phyloP scores from a whole-genome alignment of 2,888 invertebrate genomes.

The Ormia ochracea region DNA sequence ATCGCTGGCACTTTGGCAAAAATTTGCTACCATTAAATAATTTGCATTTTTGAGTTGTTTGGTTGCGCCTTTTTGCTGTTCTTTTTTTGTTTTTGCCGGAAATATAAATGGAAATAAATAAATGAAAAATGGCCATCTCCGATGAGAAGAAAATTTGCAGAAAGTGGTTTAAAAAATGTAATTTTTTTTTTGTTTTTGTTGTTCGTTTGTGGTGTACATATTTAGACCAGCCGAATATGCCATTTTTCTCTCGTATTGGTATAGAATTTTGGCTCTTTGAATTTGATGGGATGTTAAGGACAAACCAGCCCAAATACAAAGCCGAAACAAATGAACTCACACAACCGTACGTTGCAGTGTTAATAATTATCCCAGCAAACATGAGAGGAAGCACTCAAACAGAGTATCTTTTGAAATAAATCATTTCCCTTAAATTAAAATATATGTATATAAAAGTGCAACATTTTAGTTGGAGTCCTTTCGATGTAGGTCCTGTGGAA shows the following conservation, averaged over 20 bases:
- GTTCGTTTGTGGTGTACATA: not conserved
- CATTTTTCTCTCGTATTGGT: not conserved
- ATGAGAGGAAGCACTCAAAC: not conserved
- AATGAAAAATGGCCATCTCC: not conserved
- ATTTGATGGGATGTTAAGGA: too few species aligned
- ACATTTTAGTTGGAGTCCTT: too few species aligned
- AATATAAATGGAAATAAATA: not conserved
- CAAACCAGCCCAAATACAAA: too few species aligned
- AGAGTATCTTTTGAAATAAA: not conserved
- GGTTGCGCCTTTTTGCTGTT: not conserved
- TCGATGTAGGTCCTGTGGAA: too few species aligned
- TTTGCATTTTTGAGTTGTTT: constrained; percentile 44
- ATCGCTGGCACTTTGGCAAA: constrained; percentile 21
- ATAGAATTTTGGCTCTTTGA: not conserved
- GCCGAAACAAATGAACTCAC: not conserved
- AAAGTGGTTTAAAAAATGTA: constrained; percentile 11
- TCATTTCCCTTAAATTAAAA: not conserved
- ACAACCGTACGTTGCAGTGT: not conserved
- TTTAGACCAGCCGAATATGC: constrained; percentile 20
- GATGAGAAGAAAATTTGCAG: not conserved
- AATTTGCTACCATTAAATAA: constrained; percentile 34
- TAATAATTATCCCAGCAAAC: not conserved
- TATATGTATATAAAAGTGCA: not conserved
- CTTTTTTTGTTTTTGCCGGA: constrained; percentile 2
- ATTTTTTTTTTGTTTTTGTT: not conserved